Evolutionary conservation across 2,888 invertebrate species (phyloP), one percentile per base, ranked within the genome.

Genomic region (Laspeyria flexula): DNA sequence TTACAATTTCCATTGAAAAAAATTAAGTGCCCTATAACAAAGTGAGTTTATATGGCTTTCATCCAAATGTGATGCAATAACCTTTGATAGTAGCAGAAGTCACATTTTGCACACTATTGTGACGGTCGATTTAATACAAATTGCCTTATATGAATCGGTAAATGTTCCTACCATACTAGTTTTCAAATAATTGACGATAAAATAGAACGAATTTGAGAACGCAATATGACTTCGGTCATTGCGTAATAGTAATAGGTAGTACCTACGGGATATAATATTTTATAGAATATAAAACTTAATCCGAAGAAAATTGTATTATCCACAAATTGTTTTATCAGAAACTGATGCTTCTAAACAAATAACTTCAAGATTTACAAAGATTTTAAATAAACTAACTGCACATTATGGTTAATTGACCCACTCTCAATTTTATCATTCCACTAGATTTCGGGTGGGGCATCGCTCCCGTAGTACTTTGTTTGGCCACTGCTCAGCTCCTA

Each of bases 41-140:
- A 35, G 43, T 55, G 54, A 59, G 54, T 51, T 60, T 70, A 46
- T 60, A 65, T 78, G 77, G 77, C 77, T 63, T 64, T 56, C 55
- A 63, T 76, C 77, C 77, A 77, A 77, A 74, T 76, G 67, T 68
- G 60, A 60, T 62, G 61, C 70, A 62, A 71, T 73, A 75, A 65
- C 59, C 63, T 67, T 61, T 67, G 57, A 65, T 60, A 43, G 55
- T 55, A 44, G 42, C 48, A 58, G 52, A 51, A 64, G 58, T 64
- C 52, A 53, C 50, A 51, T 55, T 71, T 65, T 53, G 48, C 57
- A 68, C 59, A 67, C 60, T 60, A 74, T 71, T 74, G 69, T 73
- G 65, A 71, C 60, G 70, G 59, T 64, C 75, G 59, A 79, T 83
- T 82, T 75, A 71, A 77, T 72, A 70, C 65, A 46, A 70, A 75